phyloP scores from a whole-genome alignment of 64 coral and sea anemone species.

The Orbicella faveolata region DNA sequence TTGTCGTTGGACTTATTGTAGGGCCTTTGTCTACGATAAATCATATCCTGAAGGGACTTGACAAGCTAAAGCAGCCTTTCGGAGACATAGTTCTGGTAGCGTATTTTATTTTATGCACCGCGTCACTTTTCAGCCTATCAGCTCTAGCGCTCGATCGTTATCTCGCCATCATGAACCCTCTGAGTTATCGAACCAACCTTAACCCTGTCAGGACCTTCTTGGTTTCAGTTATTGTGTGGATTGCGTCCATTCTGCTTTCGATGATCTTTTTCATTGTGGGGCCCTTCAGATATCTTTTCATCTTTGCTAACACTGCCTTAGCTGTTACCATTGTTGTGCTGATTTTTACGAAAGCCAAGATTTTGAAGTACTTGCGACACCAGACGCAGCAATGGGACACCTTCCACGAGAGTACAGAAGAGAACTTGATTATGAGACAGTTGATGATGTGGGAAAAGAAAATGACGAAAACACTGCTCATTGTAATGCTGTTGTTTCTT shows the following conservation, averaged over 20 bases:
- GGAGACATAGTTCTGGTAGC: constrained; percentile 29
- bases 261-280: constrained; percentile 81
- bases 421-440: background rate
- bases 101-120: constrained; percentile 75
- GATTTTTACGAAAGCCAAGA: constrained; percentile 69
- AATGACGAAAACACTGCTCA: constrained; percentile 67
- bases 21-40: constrained; percentile 39
- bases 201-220: constrained; percentile 23
- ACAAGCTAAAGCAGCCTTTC: background rate
- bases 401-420: constrained; percentile 20
- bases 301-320: constrained; percentile 84
- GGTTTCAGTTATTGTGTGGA: constrained; percentile 54
- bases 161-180: constrained; percentile 58
- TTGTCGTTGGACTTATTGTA: constrained; percentile 33
- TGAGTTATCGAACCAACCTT: constrained; percentile 52
- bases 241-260: constrained; percentile 47
- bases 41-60: constrained; percentile 53
- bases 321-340: constrained; percentile 60
- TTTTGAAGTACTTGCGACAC: constrained; percentile 33
- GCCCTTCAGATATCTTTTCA: constrained; percentile 56
- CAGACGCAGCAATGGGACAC: constrained; percentile 54
- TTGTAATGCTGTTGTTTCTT: constrained; percentile 64
- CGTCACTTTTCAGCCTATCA: constrained; percentile 73
- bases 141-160: constrained; percentile 79
- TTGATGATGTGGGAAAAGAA: constrained; percentile 63